Percentiles rank a stretch among this genome's conserved stretches.
phyloP scores from a whole-genome alignment of 2,888 invertebrate species.

The Archips xylosteana region DNA sequence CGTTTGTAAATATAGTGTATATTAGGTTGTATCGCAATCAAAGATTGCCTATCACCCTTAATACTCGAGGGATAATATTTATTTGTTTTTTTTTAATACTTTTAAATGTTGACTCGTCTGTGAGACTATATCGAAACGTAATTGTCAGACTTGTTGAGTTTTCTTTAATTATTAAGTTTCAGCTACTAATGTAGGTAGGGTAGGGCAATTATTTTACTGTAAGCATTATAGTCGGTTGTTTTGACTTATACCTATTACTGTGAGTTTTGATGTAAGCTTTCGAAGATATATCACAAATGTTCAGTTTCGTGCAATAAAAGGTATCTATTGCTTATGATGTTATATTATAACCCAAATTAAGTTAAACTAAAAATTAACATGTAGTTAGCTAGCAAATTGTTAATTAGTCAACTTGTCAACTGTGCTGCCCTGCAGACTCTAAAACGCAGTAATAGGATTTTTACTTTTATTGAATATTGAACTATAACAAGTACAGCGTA shows the following conservation, averaged over 20 bases:
- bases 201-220: slow-evolving; percentile 64
- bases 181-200: slow-evolving; percentile 57
- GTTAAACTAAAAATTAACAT: neutral
- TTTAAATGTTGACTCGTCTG: slow-evolving; percentile 66
- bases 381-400: neutral
- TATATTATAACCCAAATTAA: neutral
- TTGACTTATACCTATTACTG: slow-evolving; percentile 40
- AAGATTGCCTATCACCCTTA: slow-evolving; percentile 55
- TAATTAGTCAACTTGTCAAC: neutral
- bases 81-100: slow-evolving; percentile 62
- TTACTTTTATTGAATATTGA: too few relatives aligned
- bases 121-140: slow-evolving; percentile 56
- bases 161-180: slow-evolving; percentile 40
- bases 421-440: too few relatives aligned
- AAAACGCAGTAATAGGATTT: too few relatives aligned
- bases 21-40: slow-evolving; percentile 64
- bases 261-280: neutral
- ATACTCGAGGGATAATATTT: slow-evolving; percentile 54
- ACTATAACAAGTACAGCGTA: too few relatives aligned
- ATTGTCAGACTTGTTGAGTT: slow-evolving; percentile 42
- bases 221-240: slow-evolving; percentile 51
- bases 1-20: slow-evolving; percentile 73
- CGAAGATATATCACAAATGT: neutral
- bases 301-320: slow-evolving; percentile 6
- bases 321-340: neutral